Evolutionary conservation across 2,113 vertebrate genomes (phyloP).

Genomic region (Gnathochromis pfefferi): DNA sequence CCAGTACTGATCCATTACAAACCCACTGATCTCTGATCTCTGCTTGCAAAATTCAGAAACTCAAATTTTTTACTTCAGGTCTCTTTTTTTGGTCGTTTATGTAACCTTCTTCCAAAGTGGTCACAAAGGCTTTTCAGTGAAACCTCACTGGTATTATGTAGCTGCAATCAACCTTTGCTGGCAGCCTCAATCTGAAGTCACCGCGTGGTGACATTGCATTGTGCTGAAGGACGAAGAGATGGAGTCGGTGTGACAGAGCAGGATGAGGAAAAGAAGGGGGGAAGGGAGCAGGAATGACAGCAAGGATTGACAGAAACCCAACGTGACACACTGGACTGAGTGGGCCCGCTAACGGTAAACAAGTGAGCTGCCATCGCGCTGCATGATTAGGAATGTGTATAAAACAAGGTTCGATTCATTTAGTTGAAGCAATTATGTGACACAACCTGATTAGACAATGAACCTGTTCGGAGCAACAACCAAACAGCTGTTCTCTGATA

Average conservation of each 20-base stretch:
- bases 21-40: neutral
- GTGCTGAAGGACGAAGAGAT: neutral
- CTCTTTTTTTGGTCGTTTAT: neutral
- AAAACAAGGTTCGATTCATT: neutral
- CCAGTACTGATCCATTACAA: neutral
- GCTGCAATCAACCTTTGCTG: neutral
- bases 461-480: slow-evolving; percentile 6
- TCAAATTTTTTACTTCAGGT: neutral
- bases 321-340: neutral
- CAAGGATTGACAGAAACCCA: slow-evolving; percentile 18
- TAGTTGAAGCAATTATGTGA: neutral
- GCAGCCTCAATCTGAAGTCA: neutral
- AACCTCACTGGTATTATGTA: neutral
- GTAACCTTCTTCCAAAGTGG: neutral
- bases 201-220: neutral
- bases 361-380: neutral
- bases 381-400: neutral
- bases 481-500: slow-evolving; percentile 34
- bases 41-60: neutral
- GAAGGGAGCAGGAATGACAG: neutral
- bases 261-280: neutral
- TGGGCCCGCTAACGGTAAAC: neutral
- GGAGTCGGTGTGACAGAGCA: neutral
- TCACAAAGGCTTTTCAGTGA: neutral
- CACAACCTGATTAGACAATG: neutral